Base-by-base conservation (phyloP, 1,140 invertebrate species). In the Oscheius sp. region DNA sequence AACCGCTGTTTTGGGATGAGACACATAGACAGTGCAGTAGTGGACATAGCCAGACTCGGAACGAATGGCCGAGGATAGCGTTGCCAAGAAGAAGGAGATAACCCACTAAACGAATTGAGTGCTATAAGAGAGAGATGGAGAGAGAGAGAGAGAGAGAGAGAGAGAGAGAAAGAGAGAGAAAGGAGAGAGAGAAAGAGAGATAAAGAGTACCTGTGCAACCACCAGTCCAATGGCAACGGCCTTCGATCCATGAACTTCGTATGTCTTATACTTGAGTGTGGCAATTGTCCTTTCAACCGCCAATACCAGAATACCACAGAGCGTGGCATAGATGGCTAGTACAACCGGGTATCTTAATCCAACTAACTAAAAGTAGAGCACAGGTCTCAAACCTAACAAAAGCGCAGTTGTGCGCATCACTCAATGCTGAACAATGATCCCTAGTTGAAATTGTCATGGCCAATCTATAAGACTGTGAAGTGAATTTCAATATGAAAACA, bases 221-320 rank as follows among this genome's bases (percentile, higher is more conserved):
- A 65, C 45, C 20, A 65, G 63, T 4, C 32, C n/a, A 18, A 65
- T 10, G 13, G 32, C 36, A 3, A 65, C 63, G 3, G 20, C 20
- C 35, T 38, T 2, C 18, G 32, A 38, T 2, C 63, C 63, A 3
- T 65, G n/a, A n/a, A 26, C 36, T 26, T 72, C 69, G 38, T 72
- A 72, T 7, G 69, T 64, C 23, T 55, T 46, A 42, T 72, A 72
- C 20, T 63, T 62, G 18, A 72, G 38, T n/a, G 69, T 72, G 3
- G 69, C 69, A 15, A 72, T 72, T 15, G 69, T 72, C 29, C 69
- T 15, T 42, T 72, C 69, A 35, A 72, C 61, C 10, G 69, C 69
- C 32, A 72, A n/a, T 18, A 62, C 59, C 28, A 72, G 45, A 15
- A 72, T 72, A 3, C 69, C 69, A 23, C 45, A 52, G 23, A 72